Evolutionary conservation across 2,113 vertebrate species (phyloP).

Genomic region (Triplophysa siluroides): DNA sequence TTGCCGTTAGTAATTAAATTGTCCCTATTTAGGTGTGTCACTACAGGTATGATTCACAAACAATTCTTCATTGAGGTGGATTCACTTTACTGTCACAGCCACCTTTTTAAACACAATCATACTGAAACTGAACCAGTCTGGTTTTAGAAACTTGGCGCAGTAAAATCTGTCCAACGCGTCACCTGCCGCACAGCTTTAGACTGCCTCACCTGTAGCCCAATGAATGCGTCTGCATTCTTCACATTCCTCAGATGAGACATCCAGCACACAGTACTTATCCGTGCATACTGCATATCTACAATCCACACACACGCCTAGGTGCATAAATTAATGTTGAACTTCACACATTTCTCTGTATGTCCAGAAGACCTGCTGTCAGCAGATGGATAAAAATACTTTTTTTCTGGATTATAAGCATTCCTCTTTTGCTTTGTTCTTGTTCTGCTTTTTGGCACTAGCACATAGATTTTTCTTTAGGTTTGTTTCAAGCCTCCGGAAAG

Average conservation of each 20-base stretch:
- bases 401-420: not conserved
- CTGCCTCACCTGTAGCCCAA: not conserved
- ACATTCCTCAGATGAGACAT: conserved; percentile 24
- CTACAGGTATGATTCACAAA: no score
- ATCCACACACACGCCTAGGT: not conserved
- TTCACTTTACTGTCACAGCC: no score
- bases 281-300: not conserved
- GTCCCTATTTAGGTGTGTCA: no score
- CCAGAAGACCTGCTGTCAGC: not conserved
- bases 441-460: conserved; percentile 31
- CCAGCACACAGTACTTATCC: not conserved
- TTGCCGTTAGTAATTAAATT: no score
- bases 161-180: not conserved
- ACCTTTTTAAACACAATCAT: not conserved
- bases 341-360: not conserved
- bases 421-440: conserved; percentile 11
- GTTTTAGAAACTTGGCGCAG: not conserved
- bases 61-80: no score
- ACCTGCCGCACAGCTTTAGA: not conserved
- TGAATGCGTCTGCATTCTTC: conserved; percentile 8
- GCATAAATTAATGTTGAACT: conserved; percentile 6
- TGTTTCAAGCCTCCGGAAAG: conserved; percentile 22
- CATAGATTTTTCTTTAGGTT: conserved; percentile 27
- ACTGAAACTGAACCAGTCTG: not conserved
- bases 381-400: not conserved